Evolutionary conservation across 2,888 invertebrate genomes (phyloP), one percentile per base, ranked within the genome.

Genomic region (Pilophorus perplexus): DNA sequence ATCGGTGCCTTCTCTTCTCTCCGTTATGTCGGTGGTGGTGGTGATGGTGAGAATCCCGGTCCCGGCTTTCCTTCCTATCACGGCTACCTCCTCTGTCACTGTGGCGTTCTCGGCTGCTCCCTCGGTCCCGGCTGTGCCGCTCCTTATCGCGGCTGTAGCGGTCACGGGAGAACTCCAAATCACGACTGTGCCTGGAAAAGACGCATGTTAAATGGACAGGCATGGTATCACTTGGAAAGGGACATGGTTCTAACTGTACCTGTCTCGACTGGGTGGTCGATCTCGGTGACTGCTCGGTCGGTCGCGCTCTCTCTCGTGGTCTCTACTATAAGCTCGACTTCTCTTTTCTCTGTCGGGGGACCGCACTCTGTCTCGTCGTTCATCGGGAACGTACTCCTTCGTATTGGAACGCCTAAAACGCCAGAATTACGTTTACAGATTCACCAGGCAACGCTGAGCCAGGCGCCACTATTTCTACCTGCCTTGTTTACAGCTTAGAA

Each of bases 111-210:
- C 14, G 12, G 28, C 28, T 25, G 27, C 28, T n/a, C 25, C n/a
- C 10, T n/a, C 77, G 38, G 71, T 67, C 65, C 69, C 64, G 48
- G 12, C 50, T 50, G 12, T 64, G 50, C 46, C 59, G 44, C 20
- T 46, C 59, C 37, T 52, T 28, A 18, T 67, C 64, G 37, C 70
- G 55, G 25, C 50, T 64, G 52, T 38, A 52, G 44, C 37, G 37
- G 37, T 33, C 37, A 33, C 37, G n/a, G n/a, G n/a, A n/a, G n/a
- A n/a, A n/a, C n/a, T n/a, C n/a, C n/a, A n/a, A n/a, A n/a, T n/a
- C n/a, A n/a, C n/a, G n/a, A n/a, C n/a, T n/a, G n/a, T n/a, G n/a
- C n/a, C n/a, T n/a, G n/a, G n/a, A n/a, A n/a, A n/a, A n/a, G n/a
- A n/a, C n/a, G n/a, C n/a, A n/a, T n/a, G n/a, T n/a, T n/a, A n/a